Evolutionary conservation across 1,140 invertebrate species (phyloP).

Genomic region (Paraescarpia echinospica): DNA sequence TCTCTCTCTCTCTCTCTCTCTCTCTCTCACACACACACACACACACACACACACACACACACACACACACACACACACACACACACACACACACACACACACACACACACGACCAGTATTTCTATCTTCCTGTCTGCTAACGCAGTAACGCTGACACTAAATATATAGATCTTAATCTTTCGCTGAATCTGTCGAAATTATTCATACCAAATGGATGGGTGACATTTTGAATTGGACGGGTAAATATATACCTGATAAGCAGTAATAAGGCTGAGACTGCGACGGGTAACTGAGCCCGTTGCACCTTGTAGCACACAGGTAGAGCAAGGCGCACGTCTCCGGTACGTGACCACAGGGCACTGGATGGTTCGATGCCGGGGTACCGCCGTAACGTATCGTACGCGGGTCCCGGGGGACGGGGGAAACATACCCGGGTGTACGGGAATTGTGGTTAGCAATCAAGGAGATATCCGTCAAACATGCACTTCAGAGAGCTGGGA

Average conservation of each 20-base stretch:
- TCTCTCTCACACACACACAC: too few species aligned
- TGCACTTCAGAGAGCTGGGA: neutral
- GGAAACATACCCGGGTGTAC: neutral
- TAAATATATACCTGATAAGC: neutral
- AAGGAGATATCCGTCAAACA: neutral
- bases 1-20: too few species aligned
- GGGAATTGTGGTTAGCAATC: neutral
- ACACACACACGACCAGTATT: too few species aligned
- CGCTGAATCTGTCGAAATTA: too few species aligned
- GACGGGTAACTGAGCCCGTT: neutral
- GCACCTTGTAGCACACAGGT: neutral
- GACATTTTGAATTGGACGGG: too few species aligned
- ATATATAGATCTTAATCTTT: too few species aligned
- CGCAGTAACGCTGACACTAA: too few species aligned
- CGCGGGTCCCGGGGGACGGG: neutral
- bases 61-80: too few species aligned
- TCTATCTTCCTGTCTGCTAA: too few species aligned
- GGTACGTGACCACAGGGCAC: neutral
- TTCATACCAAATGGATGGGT: too few species aligned
- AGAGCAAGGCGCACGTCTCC: neutral
- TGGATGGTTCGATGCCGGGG: neutral
- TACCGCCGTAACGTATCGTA: neutral
- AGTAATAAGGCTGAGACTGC: neutral
- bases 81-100: too few species aligned
- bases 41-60: too few species aligned